Percentiles rank a stretch among this genome's conserved stretches.
Conservation (phyloP, 1,140 invertebrate genomes). For the Lordiphosa clarofinis region DNA sequence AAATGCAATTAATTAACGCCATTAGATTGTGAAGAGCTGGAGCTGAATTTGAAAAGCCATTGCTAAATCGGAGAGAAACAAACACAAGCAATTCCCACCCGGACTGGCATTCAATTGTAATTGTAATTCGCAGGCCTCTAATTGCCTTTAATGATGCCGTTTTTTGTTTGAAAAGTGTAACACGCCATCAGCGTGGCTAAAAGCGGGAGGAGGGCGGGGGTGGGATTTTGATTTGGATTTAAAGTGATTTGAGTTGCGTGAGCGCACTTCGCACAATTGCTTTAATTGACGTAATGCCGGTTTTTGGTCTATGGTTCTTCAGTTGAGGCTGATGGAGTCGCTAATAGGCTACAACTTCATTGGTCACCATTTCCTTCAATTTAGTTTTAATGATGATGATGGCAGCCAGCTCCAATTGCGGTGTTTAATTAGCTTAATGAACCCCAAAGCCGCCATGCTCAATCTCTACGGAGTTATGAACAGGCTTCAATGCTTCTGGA, state of each 20-base stretch:
- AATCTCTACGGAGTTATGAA: conserved; percentile 21
- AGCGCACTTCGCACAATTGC: conserved; percentile 54
- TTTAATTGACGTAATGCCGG: conserved; percentile 39
- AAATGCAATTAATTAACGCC: conserved; percentile 67
- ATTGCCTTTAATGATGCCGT: conserved; percentile 60
- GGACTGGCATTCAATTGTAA: conserved; percentile 44
- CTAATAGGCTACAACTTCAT: conserved; percentile 74
- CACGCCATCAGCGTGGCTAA: conserved; percentile 2
- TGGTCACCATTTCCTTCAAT: conserved; percentile 52
- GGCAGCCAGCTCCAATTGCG: conserved; percentile 49
- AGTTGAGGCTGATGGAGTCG: conserved; percentile 31
- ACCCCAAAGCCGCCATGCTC: conserved; percentile 43
- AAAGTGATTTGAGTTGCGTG: conserved; percentile 53
- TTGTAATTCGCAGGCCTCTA: conserved; percentile 37
- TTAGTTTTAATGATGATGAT: conserved; percentile 66
- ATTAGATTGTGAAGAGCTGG: conserved; percentile 6
- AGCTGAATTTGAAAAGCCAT: conserved; percentile 27
- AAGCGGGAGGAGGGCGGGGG: background rate
- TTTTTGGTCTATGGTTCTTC: conserved; percentile 10
- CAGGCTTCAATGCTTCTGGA: conserved; percentile 26
- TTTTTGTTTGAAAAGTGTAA: conserved; percentile 19
- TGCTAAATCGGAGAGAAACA: conserved; percentile 28
- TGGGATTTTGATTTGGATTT: conserved; percentile 42
- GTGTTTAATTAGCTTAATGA: conserved; percentile 75
- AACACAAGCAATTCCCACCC: conserved; percentile 38